These are phyloP conservation scores for Agonopterix arenella DNA, from an alignment of 2,888 invertebrate species.

Conservation along the genomic window DNA sequence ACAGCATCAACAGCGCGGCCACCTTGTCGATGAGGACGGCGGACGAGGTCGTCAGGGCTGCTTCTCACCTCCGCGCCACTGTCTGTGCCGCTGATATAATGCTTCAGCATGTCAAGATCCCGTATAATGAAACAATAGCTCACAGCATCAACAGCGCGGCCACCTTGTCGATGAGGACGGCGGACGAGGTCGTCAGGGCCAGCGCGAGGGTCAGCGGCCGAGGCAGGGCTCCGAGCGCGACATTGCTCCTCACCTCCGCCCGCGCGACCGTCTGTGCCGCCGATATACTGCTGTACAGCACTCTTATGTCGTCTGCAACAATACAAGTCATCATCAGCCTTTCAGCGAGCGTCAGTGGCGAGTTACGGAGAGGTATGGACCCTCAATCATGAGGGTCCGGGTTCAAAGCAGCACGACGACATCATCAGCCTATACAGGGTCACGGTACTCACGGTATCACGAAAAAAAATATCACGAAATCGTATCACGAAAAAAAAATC, in stretches of 20 bases:
- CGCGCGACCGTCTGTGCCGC: conserved; percentile 15
- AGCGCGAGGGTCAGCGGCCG: conserved; percentile 19
- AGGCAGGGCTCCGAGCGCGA: conserved; percentile 9
- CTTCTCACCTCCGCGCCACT: conserved; percentile 11
- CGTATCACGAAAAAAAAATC: too few relatives aligned
- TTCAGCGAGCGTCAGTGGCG: too few relatives aligned
- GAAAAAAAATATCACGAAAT: too few relatives aligned
- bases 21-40: conserved; percentile 35
- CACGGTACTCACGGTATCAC: too few relatives aligned
- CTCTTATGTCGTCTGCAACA: conserved; percentile 36
- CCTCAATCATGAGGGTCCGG: too few relatives aligned
- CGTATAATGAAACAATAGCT: conserved; percentile 15
- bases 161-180: conserved; percentile 32
- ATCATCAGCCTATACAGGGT: too few relatives aligned
- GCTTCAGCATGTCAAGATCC: conserved; percentile 6
- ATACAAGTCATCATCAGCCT: too few relatives aligned
- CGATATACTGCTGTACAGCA: conserved; percentile 22
- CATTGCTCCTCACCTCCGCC: conserved; percentile 10
- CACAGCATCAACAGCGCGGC: conserved; percentile 44
- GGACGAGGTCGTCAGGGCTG: conserved; percentile 26
- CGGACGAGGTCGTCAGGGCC: conserved; percentile 28
- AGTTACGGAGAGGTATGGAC: too few relatives aligned
- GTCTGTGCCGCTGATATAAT: conserved; percentile 14
- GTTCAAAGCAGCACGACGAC: too few relatives aligned
- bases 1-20: conserved; percentile 44